A percentile compares a stretch with the other conserved stretches of the same genome.
Conservation (phyloP, 2,888 invertebrate species). For the Halictus quadricinctus region DNA sequence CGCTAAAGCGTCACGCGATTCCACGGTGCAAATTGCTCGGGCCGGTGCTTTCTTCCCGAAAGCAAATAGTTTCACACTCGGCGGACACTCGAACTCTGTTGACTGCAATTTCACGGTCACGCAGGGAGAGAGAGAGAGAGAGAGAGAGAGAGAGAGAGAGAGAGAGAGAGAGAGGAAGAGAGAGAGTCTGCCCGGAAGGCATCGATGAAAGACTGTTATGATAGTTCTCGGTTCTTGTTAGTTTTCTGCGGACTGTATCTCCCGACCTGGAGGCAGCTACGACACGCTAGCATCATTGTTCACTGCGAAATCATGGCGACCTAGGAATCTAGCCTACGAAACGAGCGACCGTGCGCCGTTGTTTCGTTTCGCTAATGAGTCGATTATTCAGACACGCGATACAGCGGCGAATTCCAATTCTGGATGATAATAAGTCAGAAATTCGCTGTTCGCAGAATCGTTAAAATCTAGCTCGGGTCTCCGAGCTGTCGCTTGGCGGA, state of each 20-base stretch:
- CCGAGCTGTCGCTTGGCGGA: neutral
- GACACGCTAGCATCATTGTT: neutral
- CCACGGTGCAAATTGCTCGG: slow-evolving; percentile 26
- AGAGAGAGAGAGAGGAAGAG: too few relatives aligned
- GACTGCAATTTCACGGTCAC: slow-evolving; percentile 59
- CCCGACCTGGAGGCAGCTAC: slow-evolving; percentile 1
- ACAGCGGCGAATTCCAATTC: neutral
- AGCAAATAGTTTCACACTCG: slow-evolving; percentile 53
- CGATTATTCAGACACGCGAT: slow-evolving; percentile 22
- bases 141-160: too few relatives aligned
- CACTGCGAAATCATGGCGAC: neutral
- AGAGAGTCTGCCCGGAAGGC: neutral
- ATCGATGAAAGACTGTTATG: slow-evolving; percentile 62
- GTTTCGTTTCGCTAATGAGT: slow-evolving; percentile 31
- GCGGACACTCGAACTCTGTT: slow-evolving; percentile 9
- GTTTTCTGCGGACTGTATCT: slow-evolving; percentile 60
- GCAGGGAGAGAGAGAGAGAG: slow-evolving; percentile 9
- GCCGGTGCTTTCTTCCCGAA: neutral
- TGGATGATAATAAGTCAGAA: neutral
- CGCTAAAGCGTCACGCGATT: slow-evolving; percentile 57
- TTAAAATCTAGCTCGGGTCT: neutral
- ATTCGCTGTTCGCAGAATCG: neutral
- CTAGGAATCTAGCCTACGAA: neutral
- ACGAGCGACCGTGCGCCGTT: neutral
- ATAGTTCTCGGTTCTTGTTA: slow-evolving; percentile 50